Evolutionary conservation across 2,888 invertebrate species (phyloP).

Genomic region (Criorhina ranunculi): DNA sequence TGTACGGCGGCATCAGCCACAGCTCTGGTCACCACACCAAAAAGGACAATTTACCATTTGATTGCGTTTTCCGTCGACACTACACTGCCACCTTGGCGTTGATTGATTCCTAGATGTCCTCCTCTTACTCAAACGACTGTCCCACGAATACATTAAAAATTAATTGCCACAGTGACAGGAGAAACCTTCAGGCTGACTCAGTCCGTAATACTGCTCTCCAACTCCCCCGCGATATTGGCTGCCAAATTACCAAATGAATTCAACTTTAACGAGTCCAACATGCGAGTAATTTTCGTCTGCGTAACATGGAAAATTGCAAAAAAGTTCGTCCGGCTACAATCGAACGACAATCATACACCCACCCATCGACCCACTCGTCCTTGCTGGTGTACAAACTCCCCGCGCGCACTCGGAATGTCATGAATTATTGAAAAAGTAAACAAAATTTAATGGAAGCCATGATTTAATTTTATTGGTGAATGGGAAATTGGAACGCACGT

Average conservation of each 20-base stretch:
- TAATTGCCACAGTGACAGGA: conserved; percentile 62
- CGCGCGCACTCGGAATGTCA: conserved; percentile 44
- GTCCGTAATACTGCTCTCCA: neutral
- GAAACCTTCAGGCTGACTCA: conserved; percentile 33
- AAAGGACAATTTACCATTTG: conserved; percentile 59
- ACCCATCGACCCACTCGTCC: neutral
- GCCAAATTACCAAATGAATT: conserved; percentile 40
- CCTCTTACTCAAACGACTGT: conserved; percentile 21
- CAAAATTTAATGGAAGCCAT: conserved; percentile 70
- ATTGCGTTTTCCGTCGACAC: conserved; percentile 40
- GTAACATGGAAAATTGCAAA: conserved; percentile 47
- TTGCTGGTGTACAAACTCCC: neutral
- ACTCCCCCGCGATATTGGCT: neutral
- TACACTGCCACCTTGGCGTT: conserved; percentile 62
- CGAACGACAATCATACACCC: no score
- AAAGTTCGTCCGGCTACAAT: conserved; percentile 48
- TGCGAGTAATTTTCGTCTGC: conserved; percentile 65
- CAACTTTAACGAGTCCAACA: conserved; percentile 68
- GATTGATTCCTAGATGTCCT: conserved; percentile 68
- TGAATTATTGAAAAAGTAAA: conserved; percentile 74
- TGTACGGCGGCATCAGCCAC: conserved; percentile 21
- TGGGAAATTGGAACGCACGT: conserved; percentile 48
- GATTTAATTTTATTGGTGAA: conserved; percentile 76
- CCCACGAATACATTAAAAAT: conserved; percentile 60
- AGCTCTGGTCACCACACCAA: conserved; percentile 1